Conservation (phyloP, 2,113 vertebrate species). For the Rhagologus leucostigma region DNA sequence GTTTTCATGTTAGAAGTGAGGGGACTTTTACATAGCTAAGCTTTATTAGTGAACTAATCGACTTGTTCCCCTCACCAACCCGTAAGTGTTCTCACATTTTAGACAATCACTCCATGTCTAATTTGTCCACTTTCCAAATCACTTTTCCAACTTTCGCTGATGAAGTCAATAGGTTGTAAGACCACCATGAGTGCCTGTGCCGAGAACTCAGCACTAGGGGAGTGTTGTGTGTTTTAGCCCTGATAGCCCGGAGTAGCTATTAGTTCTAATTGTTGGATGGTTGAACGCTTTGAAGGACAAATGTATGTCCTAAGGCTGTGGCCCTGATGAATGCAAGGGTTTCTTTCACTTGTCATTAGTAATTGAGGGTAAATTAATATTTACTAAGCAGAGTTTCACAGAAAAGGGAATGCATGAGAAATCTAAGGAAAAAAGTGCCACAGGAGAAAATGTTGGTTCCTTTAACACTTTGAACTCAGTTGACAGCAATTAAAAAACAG, state of each 20-base stretch:
- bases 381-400: constrained; percentile 76
- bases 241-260: constrained; percentile 74
- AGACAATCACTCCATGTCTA: background rate
- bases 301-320: constrained; percentile 63
- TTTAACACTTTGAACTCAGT: constrained; percentile 29
- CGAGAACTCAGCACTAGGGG: background rate
- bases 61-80: background rate
- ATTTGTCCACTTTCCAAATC: constrained; percentile 69
- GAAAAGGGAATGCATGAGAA: constrained; percentile 40
- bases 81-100: constrained; percentile 31
- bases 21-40: background rate
- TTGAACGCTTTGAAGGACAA: constrained; percentile 78
- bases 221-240: background rate
- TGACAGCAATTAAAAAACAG: background rate
- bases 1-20: rapidly evolving
- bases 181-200: constrained; percentile 42
- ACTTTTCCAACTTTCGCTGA: constrained; percentile 63
- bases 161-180: constrained; percentile 45
- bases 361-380: constrained; percentile 75
- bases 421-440: background rate
- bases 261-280: constrained; percentile 79
- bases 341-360: constrained; percentile 79
- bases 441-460: background rate
- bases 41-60: constrained; percentile 14
- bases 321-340: constrained; percentile 68